Percentiles rank a stretch among this genome's conserved stretches.
Evolutionary conservation across 2,113 vertebrate species (phyloP).

Genomic region (Conger conger): DNA sequence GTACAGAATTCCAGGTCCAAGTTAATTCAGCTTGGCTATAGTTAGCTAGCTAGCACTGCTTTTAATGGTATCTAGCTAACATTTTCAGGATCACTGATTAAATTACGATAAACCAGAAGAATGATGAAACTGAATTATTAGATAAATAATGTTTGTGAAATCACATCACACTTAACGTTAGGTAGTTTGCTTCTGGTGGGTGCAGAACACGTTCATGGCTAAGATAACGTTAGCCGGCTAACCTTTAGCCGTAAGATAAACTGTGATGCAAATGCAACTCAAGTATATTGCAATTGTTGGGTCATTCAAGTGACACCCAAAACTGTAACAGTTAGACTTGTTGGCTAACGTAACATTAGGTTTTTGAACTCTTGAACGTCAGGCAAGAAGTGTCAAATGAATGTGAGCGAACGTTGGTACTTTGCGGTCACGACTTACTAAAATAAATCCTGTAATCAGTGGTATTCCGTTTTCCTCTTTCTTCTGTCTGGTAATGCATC

Average conservation of each 20-base stretch:
- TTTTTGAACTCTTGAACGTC: neutral
- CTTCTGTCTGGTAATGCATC: slow-evolving; percentile 76
- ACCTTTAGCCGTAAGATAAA: neutral
- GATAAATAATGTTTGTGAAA: neutral
- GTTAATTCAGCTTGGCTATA: too few species aligned
- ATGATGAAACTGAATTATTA: too few species aligned
- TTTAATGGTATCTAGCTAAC: too few species aligned
- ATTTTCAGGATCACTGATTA: too few species aligned
- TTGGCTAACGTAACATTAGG: too few species aligned
- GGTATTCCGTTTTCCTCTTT: slow-evolving; percentile 74
- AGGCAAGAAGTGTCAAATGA: neutral
- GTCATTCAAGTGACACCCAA: neutral
- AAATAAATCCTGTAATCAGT: slow-evolving; percentile 85
- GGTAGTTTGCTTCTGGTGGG: neutral
- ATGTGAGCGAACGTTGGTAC: neutral
- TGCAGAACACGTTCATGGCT: neutral
- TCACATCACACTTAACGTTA: neutral
- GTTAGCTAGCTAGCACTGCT: too few species aligned
- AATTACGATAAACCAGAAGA: too few species aligned
- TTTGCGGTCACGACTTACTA: slow-evolving; percentile 74
- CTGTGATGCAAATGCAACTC: neutral
- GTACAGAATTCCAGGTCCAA: too few species aligned
- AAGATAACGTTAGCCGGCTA: neutral
- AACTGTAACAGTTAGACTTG: too few species aligned
- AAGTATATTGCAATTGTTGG: neutral